These are phyloP conservation scores for Sebastolobus alascanus DNA, from an alignment of 2,797 vertebrate genomes.

Conservation along the genomic window DNA sequence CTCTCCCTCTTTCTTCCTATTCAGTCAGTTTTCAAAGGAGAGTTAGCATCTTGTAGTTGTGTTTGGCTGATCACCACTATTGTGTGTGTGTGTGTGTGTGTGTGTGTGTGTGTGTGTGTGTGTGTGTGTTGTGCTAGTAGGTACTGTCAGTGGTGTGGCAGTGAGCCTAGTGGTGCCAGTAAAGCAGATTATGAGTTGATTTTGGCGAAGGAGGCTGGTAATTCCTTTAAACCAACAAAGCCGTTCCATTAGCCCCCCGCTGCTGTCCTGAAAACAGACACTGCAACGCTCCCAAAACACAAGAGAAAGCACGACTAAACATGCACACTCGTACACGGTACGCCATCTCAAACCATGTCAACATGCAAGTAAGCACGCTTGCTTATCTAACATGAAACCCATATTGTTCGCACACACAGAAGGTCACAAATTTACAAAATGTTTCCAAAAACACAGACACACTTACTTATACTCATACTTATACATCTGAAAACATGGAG, in stretches of 20 bases:
- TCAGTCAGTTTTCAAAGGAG: conserved; percentile 88
- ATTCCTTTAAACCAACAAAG: conserved; percentile 99
- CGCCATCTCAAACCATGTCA: conserved; percentile 33
- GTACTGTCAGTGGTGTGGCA: conserved; percentile 92
- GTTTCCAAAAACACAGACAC: not conserved
- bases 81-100: conserved; percentile 29
- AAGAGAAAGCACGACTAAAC: conserved; percentile 51
- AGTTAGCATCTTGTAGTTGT: conserved; percentile 82
- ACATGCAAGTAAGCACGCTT: conserved; percentile 16
- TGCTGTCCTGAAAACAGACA: conserved; percentile 95
- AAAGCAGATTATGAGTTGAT: conserved; percentile 99
- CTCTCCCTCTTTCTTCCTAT: conserved; percentile 38
- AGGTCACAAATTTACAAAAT: not conserved
- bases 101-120: conserved; percentile 37
- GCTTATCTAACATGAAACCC: conserved; percentile 25
- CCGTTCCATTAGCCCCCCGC: conserved; percentile 97
- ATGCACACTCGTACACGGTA: conserved; percentile 12
- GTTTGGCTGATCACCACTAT: conserved; percentile 87
- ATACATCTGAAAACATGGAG: not conserved
- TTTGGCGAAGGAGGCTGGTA: conserved; percentile 96
- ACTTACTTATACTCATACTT: not conserved
- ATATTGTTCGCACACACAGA: not conserved
- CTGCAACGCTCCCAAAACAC: conserved; percentile 80
- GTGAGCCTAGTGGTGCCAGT: conserved; percentile 86
- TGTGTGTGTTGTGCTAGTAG: conserved; percentile 81